Percentiles rank a stretch among this genome's conserved stretches.
Conservation (phyloP, 2,888 invertebrate species). For the Carcina quercana region DNA sequence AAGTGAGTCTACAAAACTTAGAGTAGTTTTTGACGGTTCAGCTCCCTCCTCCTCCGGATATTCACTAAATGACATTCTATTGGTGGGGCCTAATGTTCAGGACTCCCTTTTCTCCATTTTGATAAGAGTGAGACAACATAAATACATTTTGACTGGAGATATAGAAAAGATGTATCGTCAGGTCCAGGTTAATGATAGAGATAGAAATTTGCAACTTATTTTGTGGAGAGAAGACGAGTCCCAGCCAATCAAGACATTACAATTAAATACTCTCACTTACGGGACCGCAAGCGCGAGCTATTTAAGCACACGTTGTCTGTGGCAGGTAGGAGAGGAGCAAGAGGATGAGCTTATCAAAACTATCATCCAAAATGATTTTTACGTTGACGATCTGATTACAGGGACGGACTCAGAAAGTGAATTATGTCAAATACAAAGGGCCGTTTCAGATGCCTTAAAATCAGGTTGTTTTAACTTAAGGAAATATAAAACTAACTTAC, state of each 20-base stretch:
- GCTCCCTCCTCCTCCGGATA: conserved; percentile 18
- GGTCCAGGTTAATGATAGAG: conserved; percentile 4
- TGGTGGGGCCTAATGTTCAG: conserved; percentile 26
- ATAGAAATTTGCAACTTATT: conserved; percentile 29
- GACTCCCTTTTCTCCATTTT: conserved; percentile 28
- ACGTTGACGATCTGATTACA: conserved; percentile 21
- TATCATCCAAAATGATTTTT: conserved; percentile 22
- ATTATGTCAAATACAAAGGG: conserved; percentile 5
- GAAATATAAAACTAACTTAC: conserved; percentile 16
- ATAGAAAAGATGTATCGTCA: conserved; percentile 27
- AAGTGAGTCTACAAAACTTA: conserved; percentile 27
- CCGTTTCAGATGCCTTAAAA: conserved; percentile 8
- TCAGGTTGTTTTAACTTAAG: conserved; percentile 16
- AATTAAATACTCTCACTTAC: conserved; percentile 6
- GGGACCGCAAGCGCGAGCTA: conserved; percentile 11
- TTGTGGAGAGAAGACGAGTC: conserved; percentile 25
- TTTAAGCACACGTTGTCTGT: conserved; percentile 19
- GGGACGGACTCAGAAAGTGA: conserved; percentile 12
- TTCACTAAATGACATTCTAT: conserved; percentile 30
- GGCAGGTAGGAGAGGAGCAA: conserved; percentile 21
- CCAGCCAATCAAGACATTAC: conserved; percentile 7
- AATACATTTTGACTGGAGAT: conserved; percentile 29
- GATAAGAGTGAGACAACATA: conserved; percentile 23
- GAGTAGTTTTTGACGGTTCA: conserved; percentile 33
- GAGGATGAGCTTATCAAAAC: conserved; percentile 15